Conservation (phyloP, 2,113 vertebrate genomes). For the Synchiropus splendidus region DNA sequence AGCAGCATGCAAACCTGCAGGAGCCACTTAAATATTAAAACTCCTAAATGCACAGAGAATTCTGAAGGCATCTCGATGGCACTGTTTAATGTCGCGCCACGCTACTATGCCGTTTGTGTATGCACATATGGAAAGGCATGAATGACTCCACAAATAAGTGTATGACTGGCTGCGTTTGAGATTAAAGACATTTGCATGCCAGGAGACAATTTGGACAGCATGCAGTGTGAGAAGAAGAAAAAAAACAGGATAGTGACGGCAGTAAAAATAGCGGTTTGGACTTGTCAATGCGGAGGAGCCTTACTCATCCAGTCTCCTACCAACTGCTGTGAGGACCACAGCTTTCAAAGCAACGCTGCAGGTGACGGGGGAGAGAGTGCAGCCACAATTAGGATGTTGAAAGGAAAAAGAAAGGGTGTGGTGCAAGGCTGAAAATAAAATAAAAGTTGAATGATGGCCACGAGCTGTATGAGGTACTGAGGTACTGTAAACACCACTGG, state of each 20-base stretch:
- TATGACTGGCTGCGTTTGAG: constrained; percentile 3
- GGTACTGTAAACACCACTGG: constrained; percentile 55
- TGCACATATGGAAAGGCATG: constrained; percentile 4
- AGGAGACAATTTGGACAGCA: too few relatives aligned
- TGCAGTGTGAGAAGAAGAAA: constrained; percentile 14
- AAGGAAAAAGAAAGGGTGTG: constrained; percentile 22
- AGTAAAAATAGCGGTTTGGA: constrained; percentile 46
- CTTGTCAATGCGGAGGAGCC: constrained; percentile 15
- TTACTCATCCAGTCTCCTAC: constrained; percentile 26
- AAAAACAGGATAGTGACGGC: constrained; percentile 37
- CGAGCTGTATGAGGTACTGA: constrained; percentile 45
- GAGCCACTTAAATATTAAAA: constrained; percentile 56
- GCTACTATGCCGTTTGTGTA: background rate
- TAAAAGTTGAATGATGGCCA: constrained; percentile 52
- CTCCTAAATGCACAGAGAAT: constrained; percentile 41
- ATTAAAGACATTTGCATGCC: too few relatives aligned
- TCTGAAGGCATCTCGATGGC: constrained; percentile 13
- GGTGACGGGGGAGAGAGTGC: constrained; percentile 45
- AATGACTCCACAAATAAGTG: constrained; percentile 6
- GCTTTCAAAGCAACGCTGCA: constrained; percentile 48
- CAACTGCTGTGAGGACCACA: constrained; percentile 46
- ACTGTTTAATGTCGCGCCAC: too few relatives aligned
- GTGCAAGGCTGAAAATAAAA: constrained; percentile 25
- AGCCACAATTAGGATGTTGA: constrained; percentile 51
- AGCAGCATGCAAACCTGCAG: constrained; percentile 37